A percentile compares a stretch with the other conserved stretches of the same genome.
Evolutionary conservation across 1,140 invertebrate species (phyloP).

Genomic region (Olivierus martensii): DNA sequence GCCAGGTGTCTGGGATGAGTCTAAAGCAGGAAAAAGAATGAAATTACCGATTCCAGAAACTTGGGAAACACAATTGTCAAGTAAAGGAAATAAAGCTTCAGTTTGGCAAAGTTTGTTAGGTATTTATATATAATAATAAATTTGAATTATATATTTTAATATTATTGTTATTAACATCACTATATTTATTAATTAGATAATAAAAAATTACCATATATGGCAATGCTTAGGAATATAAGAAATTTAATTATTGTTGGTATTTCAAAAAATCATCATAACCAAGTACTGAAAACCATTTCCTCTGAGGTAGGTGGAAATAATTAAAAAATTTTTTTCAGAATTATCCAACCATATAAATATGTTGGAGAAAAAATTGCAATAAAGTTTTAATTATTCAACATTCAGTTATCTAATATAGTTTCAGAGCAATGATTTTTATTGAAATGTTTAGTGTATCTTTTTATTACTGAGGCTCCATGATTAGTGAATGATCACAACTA

Average conservation of each 20-base stretch:
- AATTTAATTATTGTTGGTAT: constrained; percentile 34
- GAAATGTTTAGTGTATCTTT: too few relatives aligned
- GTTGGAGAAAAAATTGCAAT: too few relatives aligned
- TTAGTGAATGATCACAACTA: too few relatives aligned
- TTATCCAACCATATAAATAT: too few relatives aligned
- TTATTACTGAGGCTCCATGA: too few relatives aligned
- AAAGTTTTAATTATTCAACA: too few relatives aligned
- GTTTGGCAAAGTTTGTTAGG: constrained; percentile 28
- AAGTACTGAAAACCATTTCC: constrained; percentile 28
- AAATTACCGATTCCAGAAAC: constrained; percentile 36
- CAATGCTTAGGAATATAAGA: constrained; percentile 35
- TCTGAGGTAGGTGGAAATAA: constrained; percentile 32
- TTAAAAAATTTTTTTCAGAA: too few relatives aligned
- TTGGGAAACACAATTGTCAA: constrained; percentile 38
- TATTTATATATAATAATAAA: neutral
- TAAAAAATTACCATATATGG: constrained; percentile 37
- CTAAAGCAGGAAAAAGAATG: constrained; percentile 35
- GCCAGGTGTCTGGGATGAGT: constrained; percentile 32
- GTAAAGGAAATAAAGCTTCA: constrained; percentile 33
- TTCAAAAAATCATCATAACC: constrained; percentile 30
- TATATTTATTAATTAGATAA: constrained; percentile 25
- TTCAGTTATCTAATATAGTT: too few relatives aligned
- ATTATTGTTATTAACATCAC: neutral
- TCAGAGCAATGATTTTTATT: too few relatives aligned
- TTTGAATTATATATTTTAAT: neutral